Base-by-base conservation (phyloP, 2,888 invertebrate genomes). In the Petrolisthes cinctipes region DNA sequence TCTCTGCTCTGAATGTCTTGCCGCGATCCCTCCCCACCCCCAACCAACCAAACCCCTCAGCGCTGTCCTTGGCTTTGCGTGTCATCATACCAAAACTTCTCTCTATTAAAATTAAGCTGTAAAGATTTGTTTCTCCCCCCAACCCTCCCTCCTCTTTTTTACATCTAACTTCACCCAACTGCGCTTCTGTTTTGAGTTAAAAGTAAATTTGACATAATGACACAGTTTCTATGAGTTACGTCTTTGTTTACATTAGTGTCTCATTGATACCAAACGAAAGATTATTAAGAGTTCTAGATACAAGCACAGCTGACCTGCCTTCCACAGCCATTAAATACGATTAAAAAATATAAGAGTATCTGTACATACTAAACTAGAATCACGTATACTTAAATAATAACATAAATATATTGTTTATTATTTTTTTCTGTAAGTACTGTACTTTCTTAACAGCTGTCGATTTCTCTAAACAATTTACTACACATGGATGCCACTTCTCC, bases 401-500 rank as follows among this genome's bases (percentile, higher is more conserved):
- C n/a, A 66, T 82, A 82, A 66, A 82, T 37, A 11, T 71, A 71
- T 11, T 71, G 14, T n/a, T 71, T 20, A n/a, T 6, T 71, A 17
- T 11, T 71, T 71, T n/a, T 71, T 20, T 71, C 11, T 71, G 6
- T 82, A 82, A 82, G 61, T 66, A 71, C 61, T 66, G 61, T 66
- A 71, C 61, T 66, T 82, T 66, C 66, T 66, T 66, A 82, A 66
- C 81, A 66, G 51, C 80, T 56, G 80, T 80, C 61, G 80, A 56
- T 80, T 6, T 82, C 66, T 66, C 66, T 71, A n/a, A n/a, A 76
- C 84, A 84, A 61, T 84, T 78, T 78, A 53, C 78, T 56, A 78
- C 83, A 83, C 83, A 83, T 83, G 75, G 56, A 83, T 84, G 84
- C 78, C 37, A 78, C 56, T 84, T 78, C n/a, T n/a, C 71, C 71